Base-by-base conservation (phyloP, 2,888 invertebrate genomes). In the Lysandra bellargus region DNA sequence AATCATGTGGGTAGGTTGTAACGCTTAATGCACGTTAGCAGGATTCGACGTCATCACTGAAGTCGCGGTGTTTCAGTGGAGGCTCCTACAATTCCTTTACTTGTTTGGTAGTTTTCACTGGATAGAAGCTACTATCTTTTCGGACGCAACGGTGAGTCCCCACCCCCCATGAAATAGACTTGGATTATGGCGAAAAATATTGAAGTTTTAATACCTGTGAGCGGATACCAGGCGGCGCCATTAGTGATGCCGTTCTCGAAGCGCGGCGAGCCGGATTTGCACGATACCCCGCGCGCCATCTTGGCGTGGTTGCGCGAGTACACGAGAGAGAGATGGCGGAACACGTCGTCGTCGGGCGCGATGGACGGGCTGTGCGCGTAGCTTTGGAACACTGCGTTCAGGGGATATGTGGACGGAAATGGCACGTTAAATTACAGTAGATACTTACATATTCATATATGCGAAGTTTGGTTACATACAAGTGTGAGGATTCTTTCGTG, bases 191-290 rank as follows among this genome's bases (percentile, higher is more conserved):
- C 44, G 9, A 44, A 44, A 44, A 44, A 44, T 44, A 9, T 44
- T 44, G 44, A 44, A 44, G 44, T 40, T 40, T 40, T 40, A 60
- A 14, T 83, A 93, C 97, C 97, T 83, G 97, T 97, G 6, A 98
- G 93, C 0, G 98, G 97, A 90, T 98, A 98, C 98, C 98, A 98
- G 79, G 97, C 97, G 0, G 99, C 99, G 4, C 99, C 99, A 87
- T 99, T 99, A 2, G 98, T 98, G 84, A 98, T 98, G 12, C 99
- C 99, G 89, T 98, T 96, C 86, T 96, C 96, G 89, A 98, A 98
- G 75, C 97, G 95, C 6, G 96, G 96, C 69, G 92, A 92, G 9
- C 97, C 96, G 12, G 96, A 95, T 87, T 97, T 97, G 92, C 98
- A 98, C 5, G 98, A 97, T 5, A 97, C 96, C 7, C 98, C 98